Percentiles rank a stretch among this genome's conserved stretches.
Evolutionary conservation across 2,888 invertebrate genomes (phyloP).

Genomic region (Dinocampus coccinellae): DNA sequence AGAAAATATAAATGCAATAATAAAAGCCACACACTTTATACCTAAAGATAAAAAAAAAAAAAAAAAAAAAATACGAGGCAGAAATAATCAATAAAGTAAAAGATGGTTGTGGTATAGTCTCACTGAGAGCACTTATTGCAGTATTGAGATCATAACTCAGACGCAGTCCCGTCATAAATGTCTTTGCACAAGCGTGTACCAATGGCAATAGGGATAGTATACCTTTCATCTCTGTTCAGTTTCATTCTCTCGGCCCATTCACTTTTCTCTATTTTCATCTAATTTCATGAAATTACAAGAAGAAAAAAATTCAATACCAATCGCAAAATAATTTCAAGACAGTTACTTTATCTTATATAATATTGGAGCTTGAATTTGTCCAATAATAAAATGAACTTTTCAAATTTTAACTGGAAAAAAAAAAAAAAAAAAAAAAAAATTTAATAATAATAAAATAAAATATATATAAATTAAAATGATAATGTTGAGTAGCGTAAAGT

Average conservation of each 20-base stretch:
- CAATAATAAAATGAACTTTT: background rate
- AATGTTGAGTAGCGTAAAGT: constrained; percentile 41
- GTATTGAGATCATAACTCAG: constrained; percentile 68
- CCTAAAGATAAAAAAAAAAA: constrained; percentile 16
- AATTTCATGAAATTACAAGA: constrained; percentile 39
- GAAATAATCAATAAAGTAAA: constrained; percentile 21
- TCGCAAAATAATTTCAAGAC: constrained; percentile 25
- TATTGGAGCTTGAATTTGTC: constrained; percentile 1
- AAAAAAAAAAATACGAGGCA: constrained; percentile 14
- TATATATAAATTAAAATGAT: constrained; percentile 28
- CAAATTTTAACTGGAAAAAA: constrained; percentile 7
- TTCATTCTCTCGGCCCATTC: constrained; percentile 34
- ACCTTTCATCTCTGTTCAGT: no score
- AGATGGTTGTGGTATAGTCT: constrained; percentile 51
- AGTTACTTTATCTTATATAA: constrained; percentile 13
- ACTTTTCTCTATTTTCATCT: constrained; percentile 41
- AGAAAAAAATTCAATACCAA: constrained; percentile 6
- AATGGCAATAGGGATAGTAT: background rate
- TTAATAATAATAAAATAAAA: constrained; percentile 29
- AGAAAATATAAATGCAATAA: background rate
- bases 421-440: constrained; percentile 37
- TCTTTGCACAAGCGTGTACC: constrained; percentile 49
- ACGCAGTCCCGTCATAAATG: constrained; percentile 63
- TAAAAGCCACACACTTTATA: background rate
- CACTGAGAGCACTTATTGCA: constrained; percentile 65